phyloP scores from a whole-genome alignment of 2,888 invertebrate species.

The Dryococelus australis region DNA sequence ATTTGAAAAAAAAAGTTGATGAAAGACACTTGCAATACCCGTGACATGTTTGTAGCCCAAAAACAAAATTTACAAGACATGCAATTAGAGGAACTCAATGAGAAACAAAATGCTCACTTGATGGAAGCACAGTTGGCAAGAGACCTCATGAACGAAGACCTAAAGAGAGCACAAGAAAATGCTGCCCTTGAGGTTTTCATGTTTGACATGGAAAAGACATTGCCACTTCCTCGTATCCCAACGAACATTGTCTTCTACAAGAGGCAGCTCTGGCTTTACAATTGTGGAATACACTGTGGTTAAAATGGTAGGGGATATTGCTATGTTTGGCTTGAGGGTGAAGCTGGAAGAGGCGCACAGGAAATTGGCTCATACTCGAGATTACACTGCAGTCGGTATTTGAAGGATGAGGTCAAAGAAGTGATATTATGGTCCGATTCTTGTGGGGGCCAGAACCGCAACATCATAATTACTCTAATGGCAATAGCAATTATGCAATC shows the following conservation, averaged over 20 bases:
- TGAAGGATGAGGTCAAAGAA: no score
- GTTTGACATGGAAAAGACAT: slow-evolving; percentile 50
- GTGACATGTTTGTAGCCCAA: neutral
- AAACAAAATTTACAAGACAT: neutral
- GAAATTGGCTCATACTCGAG: neutral
- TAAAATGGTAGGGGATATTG: slow-evolving; percentile 46
- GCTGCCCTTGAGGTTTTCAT: neutral
- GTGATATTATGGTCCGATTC: neutral
- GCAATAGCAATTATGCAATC: neutral
- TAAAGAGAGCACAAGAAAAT: neutral
- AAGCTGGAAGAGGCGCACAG: no score
- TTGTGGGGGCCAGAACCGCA: slow-evolving; percentile 4
- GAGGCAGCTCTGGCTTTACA: slow-evolving; percentile 46
- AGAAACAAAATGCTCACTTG: no score
- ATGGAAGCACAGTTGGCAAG: neutral
- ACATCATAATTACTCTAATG: neutral
- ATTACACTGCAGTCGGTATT: neutral
- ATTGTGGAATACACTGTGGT: slow-evolving; percentile 47
- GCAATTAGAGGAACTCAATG: neutral
- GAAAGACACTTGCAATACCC: neutral
- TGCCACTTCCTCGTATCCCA: slow-evolving; percentile 49
- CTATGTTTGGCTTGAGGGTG: slow-evolving; percentile 50
- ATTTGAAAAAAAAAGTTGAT: slow-evolving; percentile 21
- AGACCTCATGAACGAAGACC: neutral
- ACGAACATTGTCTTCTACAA: slow-evolving; percentile 51